A percentile compares a stretch with the other conserved stretches of the same genome.
Conservation (phyloP, 2,797 vertebrate genomes). For the Pseudopleuronectes americanus region DNA sequence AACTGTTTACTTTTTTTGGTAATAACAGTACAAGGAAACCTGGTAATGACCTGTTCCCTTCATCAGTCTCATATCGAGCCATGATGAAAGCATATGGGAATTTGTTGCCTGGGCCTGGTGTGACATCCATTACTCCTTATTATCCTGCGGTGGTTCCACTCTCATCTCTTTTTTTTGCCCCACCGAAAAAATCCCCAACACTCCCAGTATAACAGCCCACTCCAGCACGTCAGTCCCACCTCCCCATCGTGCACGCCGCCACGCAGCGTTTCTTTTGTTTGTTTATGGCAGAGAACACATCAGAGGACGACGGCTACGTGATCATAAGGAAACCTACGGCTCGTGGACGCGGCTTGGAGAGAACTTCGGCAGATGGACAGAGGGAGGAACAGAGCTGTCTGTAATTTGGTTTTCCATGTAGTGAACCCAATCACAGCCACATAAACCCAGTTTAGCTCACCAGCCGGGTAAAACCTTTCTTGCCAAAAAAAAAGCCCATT, state of each 20-base stretch:
- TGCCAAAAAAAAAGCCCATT: slow-evolving; percentile 51
- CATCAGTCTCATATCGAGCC: slow-evolving; percentile 77
- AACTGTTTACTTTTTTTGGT: slow-evolving; percentile 70
- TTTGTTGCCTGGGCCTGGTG: slow-evolving; percentile 68
- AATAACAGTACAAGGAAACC: slow-evolving; percentile 75
- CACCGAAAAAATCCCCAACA: slow-evolving; percentile 57
- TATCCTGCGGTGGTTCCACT: slow-evolving; percentile 71
- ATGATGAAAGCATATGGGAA: slow-evolving; percentile 81
- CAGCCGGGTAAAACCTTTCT: slow-evolving; percentile 62
- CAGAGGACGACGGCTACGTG: slow-evolving; percentile 60
- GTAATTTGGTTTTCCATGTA: slow-evolving; percentile 79
- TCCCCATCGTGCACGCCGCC: slow-evolving; percentile 52
- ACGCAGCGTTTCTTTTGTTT: slow-evolving; percentile 68
- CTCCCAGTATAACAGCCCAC: slow-evolving; percentile 51
- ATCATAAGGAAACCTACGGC: slow-evolving; percentile 66
- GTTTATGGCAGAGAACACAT: slow-evolving; percentile 62
- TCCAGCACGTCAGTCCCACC: slow-evolving; percentile 49
- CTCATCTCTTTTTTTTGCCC: slow-evolving; percentile 55
- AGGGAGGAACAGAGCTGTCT: slow-evolving; percentile 52
- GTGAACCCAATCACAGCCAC: slow-evolving; percentile 72
- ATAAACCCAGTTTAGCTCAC: slow-evolving; percentile 69
- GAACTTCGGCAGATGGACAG: slow-evolving; percentile 54
- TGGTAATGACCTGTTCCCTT: slow-evolving; percentile 80
- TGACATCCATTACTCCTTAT: slow-evolving; percentile 80
- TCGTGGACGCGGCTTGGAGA: slow-evolving; percentile 72